A percentile compares a stretch with the other conserved stretches of the same genome.
phyloP scores from a whole-genome alignment of 1,140 invertebrate genomes.

The Solen grandis region DNA sequence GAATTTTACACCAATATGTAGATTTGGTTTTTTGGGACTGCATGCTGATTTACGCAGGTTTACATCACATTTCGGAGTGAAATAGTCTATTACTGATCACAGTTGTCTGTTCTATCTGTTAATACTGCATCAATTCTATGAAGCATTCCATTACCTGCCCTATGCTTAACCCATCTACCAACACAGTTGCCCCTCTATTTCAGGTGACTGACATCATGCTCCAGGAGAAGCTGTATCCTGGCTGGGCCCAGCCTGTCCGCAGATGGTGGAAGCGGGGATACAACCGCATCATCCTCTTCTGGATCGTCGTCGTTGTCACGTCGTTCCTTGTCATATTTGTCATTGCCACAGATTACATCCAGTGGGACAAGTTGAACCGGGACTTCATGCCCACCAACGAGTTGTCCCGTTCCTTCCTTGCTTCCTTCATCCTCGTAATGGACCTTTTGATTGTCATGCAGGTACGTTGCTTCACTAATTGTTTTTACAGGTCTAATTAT shows the following conservation, averaged over 20 bases:
- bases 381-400: constrained; percentile 83
- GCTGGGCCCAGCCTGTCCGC: constrained; percentile 81
- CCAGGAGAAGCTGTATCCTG: constrained; percentile 83
- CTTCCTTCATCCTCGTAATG: constrained; percentile 84
- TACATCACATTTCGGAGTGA: too few species aligned
- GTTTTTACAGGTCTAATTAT: too few species aligned
- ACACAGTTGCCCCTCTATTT: constrained; percentile 58
- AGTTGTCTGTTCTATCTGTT: too few species aligned
- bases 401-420: constrained; percentile 83
- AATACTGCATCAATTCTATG: too few species aligned
- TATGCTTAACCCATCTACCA: too few species aligned
- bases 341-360: constrained; percentile 83
- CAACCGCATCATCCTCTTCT: constrained; percentile 83
- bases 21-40: too few species aligned
- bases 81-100: too few species aligned
- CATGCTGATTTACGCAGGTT: too few species aligned
- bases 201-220: constrained; percentile 85
- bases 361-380: constrained; percentile 83
- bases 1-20: too few species aligned
- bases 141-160: too few species aligned
- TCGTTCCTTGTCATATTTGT: constrained; percentile 82
- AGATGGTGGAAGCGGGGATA: constrained; percentile 81
- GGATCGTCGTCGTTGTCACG: constrained; percentile 81
- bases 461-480: too few species aligned
- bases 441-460: constrained; percentile 84